phyloP scores from a whole-genome alignment of 35 echinoderm and acorn worm genomes.

The Apostichopus parvimensis region DNA sequence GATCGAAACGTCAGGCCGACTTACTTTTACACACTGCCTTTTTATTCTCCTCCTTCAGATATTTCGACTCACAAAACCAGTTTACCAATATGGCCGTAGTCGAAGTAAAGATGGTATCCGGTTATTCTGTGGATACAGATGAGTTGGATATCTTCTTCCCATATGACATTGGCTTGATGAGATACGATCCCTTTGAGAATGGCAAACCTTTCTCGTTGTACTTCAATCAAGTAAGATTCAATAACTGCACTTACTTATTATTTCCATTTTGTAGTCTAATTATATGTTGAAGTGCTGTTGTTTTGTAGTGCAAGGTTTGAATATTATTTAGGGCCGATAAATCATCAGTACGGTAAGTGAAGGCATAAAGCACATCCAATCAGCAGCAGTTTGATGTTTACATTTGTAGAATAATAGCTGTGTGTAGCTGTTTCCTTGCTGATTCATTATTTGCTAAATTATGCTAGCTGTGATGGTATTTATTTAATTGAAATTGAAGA shows the following conservation, averaged over 20 bases:
- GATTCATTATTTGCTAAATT: neutral
- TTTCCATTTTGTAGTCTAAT: neutral
- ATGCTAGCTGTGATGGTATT: too few species aligned
- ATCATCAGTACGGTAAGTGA: neutral
- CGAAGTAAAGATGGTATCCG: constrained; percentile 51
- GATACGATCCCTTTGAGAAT: neutral
- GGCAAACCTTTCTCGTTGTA: constrained; percentile 17
- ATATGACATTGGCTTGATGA: constrained; percentile 45
- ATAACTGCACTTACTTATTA: neutral
- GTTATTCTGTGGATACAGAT: constrained; percentile 33
- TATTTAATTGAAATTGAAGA: too few species aligned
- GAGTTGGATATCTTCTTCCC: too few species aligned
- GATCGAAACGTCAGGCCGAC: too few species aligned
- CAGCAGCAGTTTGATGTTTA: neutral
- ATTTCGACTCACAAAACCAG: too few species aligned
- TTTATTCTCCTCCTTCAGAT: too few species aligned
- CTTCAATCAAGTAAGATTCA: neutral
- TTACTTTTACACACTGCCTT: too few species aligned
- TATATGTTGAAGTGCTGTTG: neutral
- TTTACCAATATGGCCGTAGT: constrained; percentile 56
- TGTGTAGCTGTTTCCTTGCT: neutral
- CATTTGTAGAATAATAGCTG: neutral
- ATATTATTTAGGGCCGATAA: neutral
- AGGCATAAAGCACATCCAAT: neutral
- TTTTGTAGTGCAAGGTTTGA: neutral